Base-by-base conservation (phyloP, 2,888 invertebrate genomes). In the Tiliacea citrago region DNA sequence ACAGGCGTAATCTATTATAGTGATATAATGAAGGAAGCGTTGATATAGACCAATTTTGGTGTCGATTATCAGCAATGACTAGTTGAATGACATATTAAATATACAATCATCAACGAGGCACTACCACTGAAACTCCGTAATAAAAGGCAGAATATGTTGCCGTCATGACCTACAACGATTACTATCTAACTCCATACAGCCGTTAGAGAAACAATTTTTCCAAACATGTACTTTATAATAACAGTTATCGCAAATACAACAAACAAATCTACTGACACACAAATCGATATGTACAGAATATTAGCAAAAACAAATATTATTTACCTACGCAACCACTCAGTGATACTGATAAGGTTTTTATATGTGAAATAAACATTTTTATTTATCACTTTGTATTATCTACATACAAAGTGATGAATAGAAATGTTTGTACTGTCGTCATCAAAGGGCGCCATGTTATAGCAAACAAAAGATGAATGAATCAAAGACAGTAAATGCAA, bases 361-460 rank as follows among this genome's bases (percentile, higher is more conserved):
- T 83, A 81, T 86, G 68, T 81, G 79, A 76, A 84, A 87, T 70
- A 86, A 85, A 87, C 77, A 86, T 82, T 87, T 85, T 84, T 82
- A 81, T 76, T 75, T 71, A 83, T 83, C 74, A 79, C 58, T 83
- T 55, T 55, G 29, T 13, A 60, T 39, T 39, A 39, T 39, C 39
- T 39, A 39, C 39, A 39, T 39, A 39, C 39, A 39, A 39, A 39
- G 39, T 39, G 39, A 39, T 39, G 39, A 39, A 39, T 39, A 39
- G 5, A 39, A 39, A 39, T 39, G 39, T 39, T 5, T 39, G 39
- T 39, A 39, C 39, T 39, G 5, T 39, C 74, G 81, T 83, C 81
- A 84, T 45, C 9, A 16, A 55, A 72, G 79, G 57, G 73, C 24
- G 55, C n/a, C 12, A 9, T 10, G 29, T 39, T 29, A 39, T 24